These are phyloP conservation scores for Albula goreensis DNA, from an alignment of 2,113 vertebrate species.

Conservation along the genomic window DNA sequence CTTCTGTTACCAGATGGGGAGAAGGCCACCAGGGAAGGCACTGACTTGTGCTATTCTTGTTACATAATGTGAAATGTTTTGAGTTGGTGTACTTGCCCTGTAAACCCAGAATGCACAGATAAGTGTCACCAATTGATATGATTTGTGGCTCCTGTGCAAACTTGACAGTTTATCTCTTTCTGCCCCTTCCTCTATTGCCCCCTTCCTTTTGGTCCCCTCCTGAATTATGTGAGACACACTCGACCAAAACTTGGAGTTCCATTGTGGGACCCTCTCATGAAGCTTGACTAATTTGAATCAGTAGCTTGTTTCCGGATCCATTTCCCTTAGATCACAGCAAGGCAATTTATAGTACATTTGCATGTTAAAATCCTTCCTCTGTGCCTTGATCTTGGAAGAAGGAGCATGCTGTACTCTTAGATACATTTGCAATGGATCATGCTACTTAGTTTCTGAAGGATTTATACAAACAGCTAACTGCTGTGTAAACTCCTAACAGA, in stretches of 20 bases:
- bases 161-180: not conserved
- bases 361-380: not conserved
- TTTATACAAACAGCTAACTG: too few species aligned
- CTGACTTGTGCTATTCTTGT: not conserved
- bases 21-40: not conserved
- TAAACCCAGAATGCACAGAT: not conserved
- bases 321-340: constrained; percentile 23
- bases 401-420: too few species aligned
- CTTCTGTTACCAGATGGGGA: constrained; percentile 9
- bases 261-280: not conserved
- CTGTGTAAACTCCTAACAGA: too few species aligned
- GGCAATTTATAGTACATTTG: constrained; percentile 22
- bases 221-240: not conserved
- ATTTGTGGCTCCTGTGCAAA: not conserved
- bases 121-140: not conserved
- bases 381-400: not conserved
- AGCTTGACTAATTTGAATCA: not conserved
- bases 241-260: not conserved
- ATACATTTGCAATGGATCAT: too few species aligned
- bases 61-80: not conserved
- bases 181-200: not conserved
- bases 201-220: not conserved
- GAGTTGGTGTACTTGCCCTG: not conserved
- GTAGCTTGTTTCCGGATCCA: constrained; percentile 21
- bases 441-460: too few species aligned